Percentiles rank a stretch among this genome's conserved stretches.
Evolutionary conservation across 1,140 invertebrate genomes (phyloP).

Genomic region (Whitmania pigra): DNA sequence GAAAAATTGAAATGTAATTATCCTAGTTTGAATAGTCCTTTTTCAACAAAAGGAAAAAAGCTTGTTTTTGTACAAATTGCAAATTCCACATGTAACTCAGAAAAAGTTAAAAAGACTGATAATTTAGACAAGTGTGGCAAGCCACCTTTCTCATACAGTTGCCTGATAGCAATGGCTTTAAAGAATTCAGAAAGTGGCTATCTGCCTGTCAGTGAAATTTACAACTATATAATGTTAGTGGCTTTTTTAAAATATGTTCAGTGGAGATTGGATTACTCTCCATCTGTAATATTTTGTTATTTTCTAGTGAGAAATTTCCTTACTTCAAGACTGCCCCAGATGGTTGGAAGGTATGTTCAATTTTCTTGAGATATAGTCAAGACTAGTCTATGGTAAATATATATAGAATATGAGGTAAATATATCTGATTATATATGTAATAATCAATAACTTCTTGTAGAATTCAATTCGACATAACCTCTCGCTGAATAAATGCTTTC

Average conservation of each 20-base stretch:
- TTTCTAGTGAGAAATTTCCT: conserved; percentile 82
- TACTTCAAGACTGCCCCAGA: conserved; percentile 93
- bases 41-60: not conserved
- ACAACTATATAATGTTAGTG: conserved; percentile 92
- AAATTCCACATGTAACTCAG: not conserved
- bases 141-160: conserved; percentile 92
- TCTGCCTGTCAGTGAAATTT: conserved; percentile 91
- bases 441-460: conserved; percentile 29
- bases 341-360: conserved; percentile 66
- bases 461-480: conserved; percentile 91
- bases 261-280: no score
- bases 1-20: not conserved
- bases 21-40: not conserved
- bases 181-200: conserved; percentile 88
- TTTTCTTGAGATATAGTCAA: conserved; percentile 9
- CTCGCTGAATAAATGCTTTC: conserved; percentile 91
- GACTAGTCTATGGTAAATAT: not conserved
- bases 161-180: conserved; percentile 88
- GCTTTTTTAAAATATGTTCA: not conserved
- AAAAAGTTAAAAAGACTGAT: not conserved
- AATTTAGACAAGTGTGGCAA: conserved; percentile 65
- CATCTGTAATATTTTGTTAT: not conserved
- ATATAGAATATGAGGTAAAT: no score
- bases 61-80: not conserved
- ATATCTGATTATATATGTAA: no score